phyloP scores from a whole-genome alignment of 2,888 invertebrate species.

The Glaucopsyche alexis region DNA sequence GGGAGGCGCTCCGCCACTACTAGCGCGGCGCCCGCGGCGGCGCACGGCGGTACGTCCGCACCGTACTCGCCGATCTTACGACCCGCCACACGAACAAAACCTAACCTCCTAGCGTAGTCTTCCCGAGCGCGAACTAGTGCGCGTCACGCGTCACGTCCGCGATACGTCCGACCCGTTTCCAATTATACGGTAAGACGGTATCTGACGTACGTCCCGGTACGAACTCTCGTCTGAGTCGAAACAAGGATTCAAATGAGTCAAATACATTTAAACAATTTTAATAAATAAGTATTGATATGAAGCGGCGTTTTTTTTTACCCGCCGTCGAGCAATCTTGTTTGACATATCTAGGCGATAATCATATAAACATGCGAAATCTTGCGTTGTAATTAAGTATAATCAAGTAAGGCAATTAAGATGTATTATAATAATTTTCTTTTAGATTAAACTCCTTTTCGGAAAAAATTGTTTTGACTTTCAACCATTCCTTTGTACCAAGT shows the following conservation, averaged over 20 bases:
- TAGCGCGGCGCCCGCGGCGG: slow-evolving; percentile 45
- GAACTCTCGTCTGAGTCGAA: slow-evolving; percentile 41
- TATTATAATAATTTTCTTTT: slow-evolving; percentile 45
- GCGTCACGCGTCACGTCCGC: slow-evolving; percentile 29
- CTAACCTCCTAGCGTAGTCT: slow-evolving; percentile 30
- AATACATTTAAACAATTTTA: slow-evolving; percentile 45
- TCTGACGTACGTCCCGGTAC: slow-evolving; percentile 46
- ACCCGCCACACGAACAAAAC: slow-evolving; percentile 31
- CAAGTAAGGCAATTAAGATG: slow-evolving; percentile 47
- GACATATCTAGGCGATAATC: slow-evolving; percentile 38
- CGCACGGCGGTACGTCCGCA: slow-evolving; percentile 41
- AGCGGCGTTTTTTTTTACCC: slow-evolving; percentile 56
- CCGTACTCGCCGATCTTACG: slow-evolving; percentile 33
- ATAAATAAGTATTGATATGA: slow-evolving; percentile 54
- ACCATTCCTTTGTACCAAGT: slow-evolving; percentile 34
- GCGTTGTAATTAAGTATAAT: slow-evolving; percentile 41
- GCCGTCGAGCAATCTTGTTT: slow-evolving; percentile 39
- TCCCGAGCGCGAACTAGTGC: slow-evolving; percentile 26
- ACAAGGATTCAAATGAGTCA: not conserved
- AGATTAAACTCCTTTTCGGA: slow-evolving; percentile 56
- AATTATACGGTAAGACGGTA: slow-evolving; percentile 40
- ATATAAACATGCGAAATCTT: slow-evolving; percentile 41
- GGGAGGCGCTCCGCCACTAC: slow-evolving; percentile 37
- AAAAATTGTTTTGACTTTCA: slow-evolving; percentile 51
- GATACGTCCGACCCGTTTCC: slow-evolving; percentile 22